These are phyloP conservation scores for Tethea ocularis DNA, from an alignment of 2,888 invertebrate genomes.

Conservation along the genomic window DNA sequence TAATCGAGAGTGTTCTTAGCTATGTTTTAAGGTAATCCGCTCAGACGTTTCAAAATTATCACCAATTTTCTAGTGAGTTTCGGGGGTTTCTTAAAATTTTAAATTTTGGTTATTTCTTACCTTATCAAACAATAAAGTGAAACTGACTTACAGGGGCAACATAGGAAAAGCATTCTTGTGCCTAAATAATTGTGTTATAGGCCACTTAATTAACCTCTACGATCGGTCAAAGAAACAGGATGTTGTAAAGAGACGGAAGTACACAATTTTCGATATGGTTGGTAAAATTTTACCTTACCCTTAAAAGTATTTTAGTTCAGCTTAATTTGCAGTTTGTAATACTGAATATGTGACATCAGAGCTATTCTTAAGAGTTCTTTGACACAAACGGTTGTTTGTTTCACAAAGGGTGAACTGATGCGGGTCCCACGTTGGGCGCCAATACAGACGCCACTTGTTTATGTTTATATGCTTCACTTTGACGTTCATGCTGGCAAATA, in stretches of 20 bases:
- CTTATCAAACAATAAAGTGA: no score
- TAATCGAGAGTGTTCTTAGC: no score
- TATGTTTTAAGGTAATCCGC: no score
- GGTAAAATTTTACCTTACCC: not conserved
- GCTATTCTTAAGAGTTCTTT: not conserved
- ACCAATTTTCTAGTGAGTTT: no score
- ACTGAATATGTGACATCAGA: constrained; percentile 7
- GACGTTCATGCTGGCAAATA: not conserved
- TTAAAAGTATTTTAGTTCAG: not conserved
- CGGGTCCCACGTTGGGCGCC: constrained; percentile 32
- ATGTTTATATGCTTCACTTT: constrained; percentile 3
- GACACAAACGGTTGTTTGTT: constrained; percentile 10
- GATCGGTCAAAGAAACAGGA: not conserved
- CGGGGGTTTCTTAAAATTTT: no score
- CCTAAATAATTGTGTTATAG: no score
- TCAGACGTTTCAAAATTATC: no score
- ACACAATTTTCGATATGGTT: not conserved
- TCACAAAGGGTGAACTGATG: constrained; percentile 9
- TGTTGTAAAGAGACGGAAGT: not conserved
- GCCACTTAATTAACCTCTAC: not conserved
- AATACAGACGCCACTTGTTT: constrained; percentile 17
- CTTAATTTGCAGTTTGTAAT: constrained; percentile 7
- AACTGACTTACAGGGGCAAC: no score
- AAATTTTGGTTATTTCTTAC: no score
- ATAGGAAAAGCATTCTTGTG: no score